Base-by-base conservation (phyloP, 2,888 invertebrate species). In the Aphidoletes aphidimyza region DNA sequence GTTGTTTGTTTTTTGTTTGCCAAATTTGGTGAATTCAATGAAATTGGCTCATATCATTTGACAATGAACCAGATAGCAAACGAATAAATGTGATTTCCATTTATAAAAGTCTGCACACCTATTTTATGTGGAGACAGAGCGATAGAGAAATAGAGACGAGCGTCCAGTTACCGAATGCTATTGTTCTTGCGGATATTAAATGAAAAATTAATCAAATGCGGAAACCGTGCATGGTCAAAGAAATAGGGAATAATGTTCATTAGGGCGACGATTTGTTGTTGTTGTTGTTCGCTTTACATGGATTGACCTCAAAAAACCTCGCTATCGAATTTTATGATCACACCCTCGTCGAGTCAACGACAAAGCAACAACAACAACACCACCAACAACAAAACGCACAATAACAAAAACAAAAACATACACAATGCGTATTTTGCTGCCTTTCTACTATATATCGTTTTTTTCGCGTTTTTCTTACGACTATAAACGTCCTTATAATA, bases 381-480 rank as follows among this genome's bases (percentile, higher is more conserved):
- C n/a, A 42, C 42, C n/a, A 39, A 39, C 5, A 39, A 39, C 39
- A 39, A 39, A 39, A 39, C 39, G 6, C 39, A 8, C 39, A 39
- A 5, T n/a, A n/a, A n/a, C n/a, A n/a, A 39, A 39, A 8, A 39
- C 6, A 39, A 17, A 14, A 17, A 47, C 19, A 47, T 47, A 69
- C 14, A 69, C 69, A 69, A 34, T 69, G 69, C 34, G 69, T 69
- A 69, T 69, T 69, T 69, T 14, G 69, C 30, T 69, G 30, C 69
- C 69, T 34, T 69, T 69, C 26, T 69, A 17, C 30, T 69, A 54
- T 22, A 54, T 69, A 69, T 69, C 69, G 69, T 30, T 14, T 69
- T 69, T 69, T 69, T 69, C 69, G 69, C 69, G 69, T 69, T 81
- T 81, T 81, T 81, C 81, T 37, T 81, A n/a, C 54, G 54, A 54